Evolutionary conservation across 2,797 vertebrate genomes (phyloP), one percentile per base, ranked within the genome.

Genomic region (Sciurus carolinensis): DNA sequence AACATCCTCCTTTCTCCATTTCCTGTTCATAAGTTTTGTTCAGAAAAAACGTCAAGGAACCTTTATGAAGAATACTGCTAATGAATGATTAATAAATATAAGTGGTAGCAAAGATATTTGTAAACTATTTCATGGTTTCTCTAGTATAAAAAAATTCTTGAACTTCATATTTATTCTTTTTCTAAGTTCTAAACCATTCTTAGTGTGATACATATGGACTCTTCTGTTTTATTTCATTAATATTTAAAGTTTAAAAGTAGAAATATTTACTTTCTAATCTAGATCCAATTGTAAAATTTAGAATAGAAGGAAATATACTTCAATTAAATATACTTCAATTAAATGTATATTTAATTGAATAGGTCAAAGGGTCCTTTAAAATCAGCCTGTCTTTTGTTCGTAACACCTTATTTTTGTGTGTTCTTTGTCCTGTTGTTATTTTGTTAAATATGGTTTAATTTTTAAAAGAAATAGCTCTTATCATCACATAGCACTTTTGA

Each of bases 401-500:
- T 72, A 84, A 64, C 39, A 88, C 87, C 59, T 87, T 95, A 76
- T 59, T 95, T 39, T 77, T n/a, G 50, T 30, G 47, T 90, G 28
- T 33, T 89, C 94, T 95, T 88, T 6, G 36, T 87, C 64, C 9
- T 91, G 26, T 81, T 95, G 14, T 6, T 90, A 67, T 64, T 97
- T 96, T 96, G 72, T 62, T 97, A 89, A 92, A 81, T 81, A 85
- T 12, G 90, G 18, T 90, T 67, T 96, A 81, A 67, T 90, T 85
- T 90, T 95, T 47, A 80, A 90, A 82, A 73, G 47, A 59, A 94
- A 54, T 71, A 80, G 20, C 30, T 71, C 54, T 93, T 88, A 50
- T 72, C 36, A 85, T 44, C 42, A 66, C 15, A 18, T 44, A 91
- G 6, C 54, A 64, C 69, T 54, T 95, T 97, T 73, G 54, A 71